A percentile compares a stretch with the other conserved stretches of the same genome.
Evolutionary conservation across 2,888 invertebrate genomes (phyloP).

Genomic region (Herminia tarsipennalis): DNA sequence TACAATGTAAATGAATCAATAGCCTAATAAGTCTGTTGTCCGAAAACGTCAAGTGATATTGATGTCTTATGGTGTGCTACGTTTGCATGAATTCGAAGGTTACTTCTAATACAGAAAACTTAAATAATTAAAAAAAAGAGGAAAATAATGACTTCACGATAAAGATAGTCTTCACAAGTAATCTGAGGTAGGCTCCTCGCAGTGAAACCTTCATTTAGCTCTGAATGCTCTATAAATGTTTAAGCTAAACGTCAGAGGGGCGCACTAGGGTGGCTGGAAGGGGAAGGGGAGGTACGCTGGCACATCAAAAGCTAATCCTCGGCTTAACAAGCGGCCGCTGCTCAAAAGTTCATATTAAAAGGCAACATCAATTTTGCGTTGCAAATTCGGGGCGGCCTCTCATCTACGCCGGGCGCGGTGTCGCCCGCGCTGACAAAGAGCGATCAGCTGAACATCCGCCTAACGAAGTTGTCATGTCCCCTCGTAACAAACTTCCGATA

Average conservation of each 20-base stretch:
- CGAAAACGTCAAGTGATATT: too few species aligned
- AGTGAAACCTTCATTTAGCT: not conserved
- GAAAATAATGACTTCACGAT: too few species aligned
- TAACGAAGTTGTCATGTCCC: not conserved
- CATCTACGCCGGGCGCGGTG: not conserved
- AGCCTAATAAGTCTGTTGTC: too few species aligned
- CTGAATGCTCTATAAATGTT: not conserved
- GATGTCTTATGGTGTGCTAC: too few species aligned
- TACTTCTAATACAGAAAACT: too few species aligned
- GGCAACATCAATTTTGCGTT: not conserved
- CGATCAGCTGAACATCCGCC: not conserved
- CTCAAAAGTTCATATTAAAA: constrained; percentile 3
- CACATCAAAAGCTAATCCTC: constrained; percentile 2
- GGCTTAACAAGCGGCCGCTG: not conserved
- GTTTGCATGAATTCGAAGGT: too few species aligned
- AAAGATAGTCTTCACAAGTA: too few species aligned
- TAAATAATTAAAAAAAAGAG: too few species aligned
- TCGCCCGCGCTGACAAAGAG: not conserved
- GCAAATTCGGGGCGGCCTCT: not conserved
- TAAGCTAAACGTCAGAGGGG: not conserved
- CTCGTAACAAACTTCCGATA: not conserved
- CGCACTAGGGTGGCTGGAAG: not conserved
- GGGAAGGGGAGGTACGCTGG: not conserved
- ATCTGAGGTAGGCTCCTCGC: too few species aligned
- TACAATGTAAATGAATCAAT: too few species aligned